Base-by-base conservation (phyloP, 1,140 invertebrate species). In the Galendromus occidentalis region DNA sequence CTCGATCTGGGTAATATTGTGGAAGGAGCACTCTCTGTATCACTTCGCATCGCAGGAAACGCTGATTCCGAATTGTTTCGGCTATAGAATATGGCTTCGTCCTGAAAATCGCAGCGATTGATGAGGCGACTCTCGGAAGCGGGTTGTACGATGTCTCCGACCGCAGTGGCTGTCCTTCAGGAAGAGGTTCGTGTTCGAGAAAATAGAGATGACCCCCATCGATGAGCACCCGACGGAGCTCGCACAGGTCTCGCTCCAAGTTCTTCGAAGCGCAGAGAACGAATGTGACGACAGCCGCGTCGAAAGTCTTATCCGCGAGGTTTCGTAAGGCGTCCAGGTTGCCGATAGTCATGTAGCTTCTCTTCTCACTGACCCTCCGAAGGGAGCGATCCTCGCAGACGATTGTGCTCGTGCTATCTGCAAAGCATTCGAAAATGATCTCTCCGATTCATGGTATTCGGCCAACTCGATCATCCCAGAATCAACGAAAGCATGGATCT, bases 311-410 rank as follows among this genome's bases (percentile, higher is more conserved):
- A 22, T 59, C 51, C 1, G 51, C n/a, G 51, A 18, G 25, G n/a
- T 59, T 22, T 14, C 22, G 25, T 17, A 59, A 22, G 4, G 51
- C 17, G 14, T 59, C 22, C 25, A 59, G 20, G 22, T 59, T 59
- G 14, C 51, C 51, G n/a, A 59, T 22, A 4, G 25, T 59, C 51
- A 59, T 59, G 33, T 59, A 59, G 33, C 22, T 59, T 14, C 51
- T 1, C 33, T 59, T 59, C 25, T 25, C 51, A 25, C 51, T 59
- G 14, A 59, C 51, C 25, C 51, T 25, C 25, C 51, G 51, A 22
- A 59, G 51, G 14, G 51, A 59, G n/a, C 51, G 51, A 25, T 59
- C 51, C 51, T 59, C 51, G 20, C 51, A 59, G 22, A 59, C 20
- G 51, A 59, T 59, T 25, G 51, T 59, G 22, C 33, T 59, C 25